Evolutionary conservation across 2,888 invertebrate genomes (phyloP).

Genomic region (Oligia latruncula): DNA sequence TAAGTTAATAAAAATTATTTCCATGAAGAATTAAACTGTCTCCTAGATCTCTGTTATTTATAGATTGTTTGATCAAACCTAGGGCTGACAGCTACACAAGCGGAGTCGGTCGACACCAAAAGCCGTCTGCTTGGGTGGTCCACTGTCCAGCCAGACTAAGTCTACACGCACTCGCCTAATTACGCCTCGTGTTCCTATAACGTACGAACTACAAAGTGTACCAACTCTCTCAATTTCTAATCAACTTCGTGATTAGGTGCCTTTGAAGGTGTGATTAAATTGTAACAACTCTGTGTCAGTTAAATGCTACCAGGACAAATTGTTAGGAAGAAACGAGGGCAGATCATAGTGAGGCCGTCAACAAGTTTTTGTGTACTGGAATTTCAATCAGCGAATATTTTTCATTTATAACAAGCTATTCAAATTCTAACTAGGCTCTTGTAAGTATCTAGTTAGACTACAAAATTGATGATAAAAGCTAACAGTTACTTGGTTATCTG

Average conservation of each 20-base stretch:
- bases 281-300: conserved; percentile 48
- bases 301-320: conserved; percentile 38
- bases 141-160: conserved; percentile 64
- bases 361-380: conserved; percentile 40
- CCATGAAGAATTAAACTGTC: conserved; percentile 6
- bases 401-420: conserved; percentile 11
- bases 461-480: conserved; percentile 32
- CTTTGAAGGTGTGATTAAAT: conserved; percentile 49
- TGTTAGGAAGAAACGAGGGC: conserved; percentile 43
- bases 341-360: conserved; percentile 43
- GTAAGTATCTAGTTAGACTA: conserved; percentile 11
- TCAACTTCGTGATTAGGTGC: conserved; percentile 58
- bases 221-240: conserved; percentile 52
- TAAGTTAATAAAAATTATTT: conserved; percentile 5
- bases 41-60: conserved; percentile 44
- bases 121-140: conserved; percentile 74
- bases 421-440: background rate
- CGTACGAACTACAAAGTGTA: conserved; percentile 42
- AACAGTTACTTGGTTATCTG: conserved; percentile 54
- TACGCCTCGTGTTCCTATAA: conserved; percentile 65
- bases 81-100: conserved; percentile 62
- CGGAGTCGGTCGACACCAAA: conserved; percentile 57
- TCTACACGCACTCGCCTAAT: conserved; percentile 76
- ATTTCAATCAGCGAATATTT: conserved; percentile 27
- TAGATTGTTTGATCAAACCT: conserved; percentile 53